Conservation (phyloP, 2,888 invertebrate species). For the Standfussiana lucernea region DNA sequence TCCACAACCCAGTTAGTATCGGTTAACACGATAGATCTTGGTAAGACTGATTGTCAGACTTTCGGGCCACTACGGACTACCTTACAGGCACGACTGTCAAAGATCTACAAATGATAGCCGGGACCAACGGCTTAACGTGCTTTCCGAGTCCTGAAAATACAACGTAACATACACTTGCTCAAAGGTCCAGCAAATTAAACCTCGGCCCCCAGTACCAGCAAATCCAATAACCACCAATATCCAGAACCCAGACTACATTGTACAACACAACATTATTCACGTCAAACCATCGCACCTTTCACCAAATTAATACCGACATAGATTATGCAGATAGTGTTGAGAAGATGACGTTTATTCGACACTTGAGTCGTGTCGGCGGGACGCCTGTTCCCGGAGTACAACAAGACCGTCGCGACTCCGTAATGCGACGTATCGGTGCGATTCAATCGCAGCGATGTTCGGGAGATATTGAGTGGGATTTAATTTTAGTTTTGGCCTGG, state of each 20-base stretch:
- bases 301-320: constrained; percentile 51
- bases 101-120: no score
- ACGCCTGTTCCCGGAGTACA: constrained; percentile 48
- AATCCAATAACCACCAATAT: background rate
- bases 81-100: no score
- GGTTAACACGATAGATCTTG: no score
- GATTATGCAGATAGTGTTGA: constrained; percentile 62
- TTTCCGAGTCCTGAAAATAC: no score
- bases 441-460: constrained; percentile 40
- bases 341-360: constrained; percentile 67
- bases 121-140: no score
- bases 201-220: no score
- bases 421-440: constrained; percentile 50
- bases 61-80: no score
- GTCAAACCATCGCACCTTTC: constrained; percentile 27
- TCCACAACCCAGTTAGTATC: no score
- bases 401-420: constrained; percentile 54
- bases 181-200: no score
- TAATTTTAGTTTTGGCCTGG: constrained; percentile 2
- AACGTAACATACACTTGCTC: no score
- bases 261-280: constrained; percentile 31
- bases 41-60: no score
- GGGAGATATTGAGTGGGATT: constrained; percentile 8
- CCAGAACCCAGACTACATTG: background rate
- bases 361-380: constrained; percentile 57